Percentiles rank a stretch among this genome's conserved stretches.
phyloP scores from a whole-genome alignment of 2,888 invertebrate species.

The Antheraea yamamai region DNA sequence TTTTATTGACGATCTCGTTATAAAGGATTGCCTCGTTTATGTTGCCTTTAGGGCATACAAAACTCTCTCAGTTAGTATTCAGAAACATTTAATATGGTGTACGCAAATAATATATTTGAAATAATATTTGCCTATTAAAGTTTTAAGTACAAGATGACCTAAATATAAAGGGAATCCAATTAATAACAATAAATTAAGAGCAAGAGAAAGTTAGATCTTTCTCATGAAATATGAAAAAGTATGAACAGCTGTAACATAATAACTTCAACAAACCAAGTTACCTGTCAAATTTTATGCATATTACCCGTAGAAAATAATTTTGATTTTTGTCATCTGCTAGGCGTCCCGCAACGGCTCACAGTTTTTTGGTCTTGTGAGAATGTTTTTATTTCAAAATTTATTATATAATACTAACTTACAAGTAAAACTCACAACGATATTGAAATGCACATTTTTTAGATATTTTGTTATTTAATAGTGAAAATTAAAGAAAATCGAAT shows the following conservation, averaged over 20 bases:
- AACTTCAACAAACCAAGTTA: too few relatives aligned
- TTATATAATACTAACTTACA: neutral
- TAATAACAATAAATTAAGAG: neutral
- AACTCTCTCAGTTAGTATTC: neutral
- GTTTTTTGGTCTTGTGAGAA: neutral
- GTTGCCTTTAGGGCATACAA: slow-evolving; percentile 13
- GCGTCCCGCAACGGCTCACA: too few relatives aligned
- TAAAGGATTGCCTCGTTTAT: slow-evolving; percentile 21
- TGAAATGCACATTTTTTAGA: neutral
- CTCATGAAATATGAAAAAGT: neutral
- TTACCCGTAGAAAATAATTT: too few relatives aligned
- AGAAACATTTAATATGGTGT: neutral
- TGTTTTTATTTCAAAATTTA: neutral
- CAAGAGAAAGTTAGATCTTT: neutral
- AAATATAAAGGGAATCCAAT: neutral
- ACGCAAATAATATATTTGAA: neutral
- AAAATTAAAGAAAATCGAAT: neutral
- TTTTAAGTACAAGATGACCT: neutral
- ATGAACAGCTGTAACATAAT: neutral
- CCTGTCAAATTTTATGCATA: too few relatives aligned
- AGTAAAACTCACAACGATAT: neutral
- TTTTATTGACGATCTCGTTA: slow-evolving; percentile 48
- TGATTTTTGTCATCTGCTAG: too few relatives aligned
- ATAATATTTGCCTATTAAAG: neutral
- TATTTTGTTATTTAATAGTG: neutral